Evolutionary conservation across 2,888 invertebrate species (phyloP).

Genomic region (Mimachlamys varia): DNA sequence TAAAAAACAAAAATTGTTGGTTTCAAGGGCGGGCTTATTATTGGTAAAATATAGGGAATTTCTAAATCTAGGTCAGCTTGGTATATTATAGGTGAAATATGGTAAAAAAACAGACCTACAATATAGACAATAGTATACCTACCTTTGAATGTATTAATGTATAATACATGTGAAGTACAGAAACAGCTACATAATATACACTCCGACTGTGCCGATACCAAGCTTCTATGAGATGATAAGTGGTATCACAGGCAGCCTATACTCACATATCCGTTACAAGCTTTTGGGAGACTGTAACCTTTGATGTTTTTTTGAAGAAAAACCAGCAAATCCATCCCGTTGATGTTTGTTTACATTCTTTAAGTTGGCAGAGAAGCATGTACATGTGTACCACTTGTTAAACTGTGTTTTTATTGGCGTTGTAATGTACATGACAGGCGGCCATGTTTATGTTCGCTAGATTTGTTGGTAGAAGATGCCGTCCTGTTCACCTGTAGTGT

Average conservation of each 20-base stretch:
- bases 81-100: no score
- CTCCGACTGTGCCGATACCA: background rate
- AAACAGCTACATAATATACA: background rate
- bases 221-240: background rate
- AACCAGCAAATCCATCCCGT: background rate
- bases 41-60: no score
- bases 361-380: slow-evolving; percentile 3
- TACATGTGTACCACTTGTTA: slow-evolving; percentile 32
- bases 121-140: background rate
- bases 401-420: background rate
- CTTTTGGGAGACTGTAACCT: slow-evolving; percentile 17
- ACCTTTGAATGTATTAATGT: no score
- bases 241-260: background rate
- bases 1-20: no score
- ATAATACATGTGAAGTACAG: no score
- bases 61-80: no score
- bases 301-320: background rate
- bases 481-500: background rate
- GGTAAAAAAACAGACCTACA: background rate
- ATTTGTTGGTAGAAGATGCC: background rate
- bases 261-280: slow-evolving; percentile 29
- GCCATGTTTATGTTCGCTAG: background rate
- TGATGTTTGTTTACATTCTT: slow-evolving; percentile 33
- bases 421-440: slow-evolving; percentile 21
- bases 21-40: no score